Evolutionary conservation across 2,113 vertebrate species (phyloP).

Genomic region (Suncus etruscus): DNA sequence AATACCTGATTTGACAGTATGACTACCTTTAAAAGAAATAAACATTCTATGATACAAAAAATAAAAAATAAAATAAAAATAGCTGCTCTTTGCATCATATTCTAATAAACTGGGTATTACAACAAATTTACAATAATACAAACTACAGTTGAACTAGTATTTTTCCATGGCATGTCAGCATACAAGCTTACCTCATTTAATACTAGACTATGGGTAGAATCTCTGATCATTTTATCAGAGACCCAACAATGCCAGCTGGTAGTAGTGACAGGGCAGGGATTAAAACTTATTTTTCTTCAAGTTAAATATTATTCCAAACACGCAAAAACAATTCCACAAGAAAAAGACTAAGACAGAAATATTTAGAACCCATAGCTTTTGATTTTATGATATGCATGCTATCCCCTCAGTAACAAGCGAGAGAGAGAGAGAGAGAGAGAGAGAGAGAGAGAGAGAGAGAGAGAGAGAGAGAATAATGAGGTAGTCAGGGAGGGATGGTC

Average conservation of each 20-base stretch:
- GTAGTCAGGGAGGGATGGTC: too few species aligned
- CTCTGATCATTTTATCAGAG: neutral
- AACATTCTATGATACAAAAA: too few species aligned
- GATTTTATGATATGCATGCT: too few species aligned
- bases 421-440: too few species aligned
- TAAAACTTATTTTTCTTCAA: neutral
- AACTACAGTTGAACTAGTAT: neutral
- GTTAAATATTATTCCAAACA: constrained; percentile 3
- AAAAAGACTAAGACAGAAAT: neutral
- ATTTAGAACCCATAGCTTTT: neutral
- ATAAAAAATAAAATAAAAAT: too few species aligned
- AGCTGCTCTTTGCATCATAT: neutral
- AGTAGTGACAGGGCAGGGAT: neutral
- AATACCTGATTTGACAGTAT: too few species aligned
- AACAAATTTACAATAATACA: neutral
- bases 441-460: too few species aligned
- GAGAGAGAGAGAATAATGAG: too few species aligned
- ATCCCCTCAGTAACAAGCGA: too few species aligned
- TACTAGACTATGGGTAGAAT: neutral
- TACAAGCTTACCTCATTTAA: neutral
- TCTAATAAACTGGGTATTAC: neutral
- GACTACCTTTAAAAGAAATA: too few species aligned
- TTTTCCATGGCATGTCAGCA: neutral
- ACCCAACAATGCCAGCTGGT: neutral
- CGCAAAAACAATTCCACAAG: neutral